Evolutionary conservation across 2,113 vertebrate genomes (phyloP), one percentile per base, ranked within the genome.

Genomic region (Actenoides hombroni): DNA sequence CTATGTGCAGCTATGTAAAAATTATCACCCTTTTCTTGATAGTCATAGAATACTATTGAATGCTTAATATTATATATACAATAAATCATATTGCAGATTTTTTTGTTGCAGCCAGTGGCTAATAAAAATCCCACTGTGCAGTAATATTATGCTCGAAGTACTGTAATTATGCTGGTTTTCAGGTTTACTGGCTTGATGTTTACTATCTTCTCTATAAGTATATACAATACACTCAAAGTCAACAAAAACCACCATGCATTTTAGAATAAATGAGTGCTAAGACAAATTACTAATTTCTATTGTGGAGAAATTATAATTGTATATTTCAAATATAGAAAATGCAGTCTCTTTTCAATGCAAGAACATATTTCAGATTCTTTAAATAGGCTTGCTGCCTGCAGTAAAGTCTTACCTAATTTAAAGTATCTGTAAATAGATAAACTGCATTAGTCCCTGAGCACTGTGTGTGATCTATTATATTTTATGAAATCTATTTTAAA

Each of bases 151-250:
- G 37, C 33, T 86, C 7, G 95, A 94, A 94, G 31, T 93, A 90
- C 6, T 54, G 40, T 88, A 93, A 89, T 81, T 86, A 92, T 84
- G 95, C 67, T 96, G 94, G 95, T 98, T 98, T 98, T 97, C 90
- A 71, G 94, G 64, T 93, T 97, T 91, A 96, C 33, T 97, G 74
- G 6, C 33, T 97, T 96, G 57, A 95, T 88, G 25, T 54, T 97
- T 84, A 63, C 53, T 77, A 11, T 63, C 95, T 68, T 59, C 48
- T 95, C 12, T 90, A 57, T 87, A 91, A 95, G 71, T 91, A 78
- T 33, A 90, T 39, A 70, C 69, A 87, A 96, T 61, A 91, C 60
- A 73, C 26, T 68, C 56, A 83, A 92, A 95, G 75, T 75, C n/a
- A 69, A 92, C 86, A 86, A 94, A 92, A 75, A 46, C 2, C 35